Evolutionary conservation across 1,140 invertebrate species (phyloP).

Genomic region (Philotrypesis tridentata): DNA sequence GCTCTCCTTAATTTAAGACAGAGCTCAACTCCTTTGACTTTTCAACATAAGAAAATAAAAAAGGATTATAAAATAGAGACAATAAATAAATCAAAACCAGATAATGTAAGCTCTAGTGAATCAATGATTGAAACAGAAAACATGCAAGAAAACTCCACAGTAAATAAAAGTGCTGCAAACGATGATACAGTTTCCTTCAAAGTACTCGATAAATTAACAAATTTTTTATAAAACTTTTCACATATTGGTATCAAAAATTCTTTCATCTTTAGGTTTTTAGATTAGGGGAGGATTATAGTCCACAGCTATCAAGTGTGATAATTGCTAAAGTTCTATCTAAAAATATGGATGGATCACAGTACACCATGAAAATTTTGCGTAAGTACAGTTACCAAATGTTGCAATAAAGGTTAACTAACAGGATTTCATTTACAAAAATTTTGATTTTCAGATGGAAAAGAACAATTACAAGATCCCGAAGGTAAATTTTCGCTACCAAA

Average conservation of each 20-base stretch:
- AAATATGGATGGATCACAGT: slow-evolving; percentile 26
- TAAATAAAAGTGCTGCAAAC: slow-evolving; percentile 39
- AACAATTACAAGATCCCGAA: slow-evolving; percentile 56
- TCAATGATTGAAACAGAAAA: background rate
- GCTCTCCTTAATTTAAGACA: slow-evolving; percentile 58
- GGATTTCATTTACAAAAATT: slow-evolving; percentile 8
- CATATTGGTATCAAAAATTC: background rate
- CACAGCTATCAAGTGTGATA: slow-evolving; percentile 59
- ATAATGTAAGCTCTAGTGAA: background rate
- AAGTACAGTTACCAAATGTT: slow-evolving; percentile 37
- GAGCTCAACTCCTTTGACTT: slow-evolving; percentile 58
- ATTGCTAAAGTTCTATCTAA: slow-evolving; percentile 51
- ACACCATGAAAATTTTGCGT: slow-evolving; percentile 56
- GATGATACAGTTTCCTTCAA: slow-evolving; percentile 60
- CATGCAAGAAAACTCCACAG: background rate
- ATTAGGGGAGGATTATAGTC: slow-evolving; percentile 58
- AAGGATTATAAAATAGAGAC: background rate
- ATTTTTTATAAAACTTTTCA: background rate
- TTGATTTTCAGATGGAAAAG: slow-evolving; percentile 55
- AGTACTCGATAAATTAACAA: slow-evolving; percentile 49
- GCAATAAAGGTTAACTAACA: background rate
- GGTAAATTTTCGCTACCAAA: slow-evolving; percentile 58
- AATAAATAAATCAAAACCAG: slow-evolving; percentile 22
- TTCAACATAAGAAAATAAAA: slow-evolving; percentile 50
- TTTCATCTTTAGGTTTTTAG: slow-evolving; percentile 56